phyloP scores from a whole-genome alignment of 2,888 invertebrate species.

The Chaitophorus viminalis region DNA sequence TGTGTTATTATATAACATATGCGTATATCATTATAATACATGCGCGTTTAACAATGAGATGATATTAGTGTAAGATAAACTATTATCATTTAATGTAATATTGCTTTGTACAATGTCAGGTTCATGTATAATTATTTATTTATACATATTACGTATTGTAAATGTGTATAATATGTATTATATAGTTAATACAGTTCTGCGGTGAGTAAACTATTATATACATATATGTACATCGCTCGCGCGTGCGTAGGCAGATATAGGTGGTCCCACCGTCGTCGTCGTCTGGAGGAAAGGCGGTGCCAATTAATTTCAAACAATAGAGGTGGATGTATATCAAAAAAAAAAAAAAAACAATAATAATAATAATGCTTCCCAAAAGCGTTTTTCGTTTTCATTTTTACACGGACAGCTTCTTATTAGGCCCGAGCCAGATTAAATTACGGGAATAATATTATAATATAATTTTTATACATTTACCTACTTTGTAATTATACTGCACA shows the following conservation, averaged over 20 bases:
- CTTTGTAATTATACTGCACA: too few species aligned
- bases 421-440: constrained; percentile 45
- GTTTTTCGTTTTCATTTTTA: neutral
- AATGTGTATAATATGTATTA: too few species aligned
- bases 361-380: constrained; percentile 39
- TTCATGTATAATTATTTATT: too few species aligned
- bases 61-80: neutral
- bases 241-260: constrained; percentile 3
- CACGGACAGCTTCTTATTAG: constrained; percentile 41
- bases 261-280: constrained; percentile 24
- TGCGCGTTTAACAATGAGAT: neutral
- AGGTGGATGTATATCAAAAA: neutral
- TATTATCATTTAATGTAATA: neutral
- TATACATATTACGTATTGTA: too few species aligned
- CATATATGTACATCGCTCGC: neutral
- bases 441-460: constrained; percentile 36
- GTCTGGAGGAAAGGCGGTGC: constrained; percentile 34
- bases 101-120: neutral
- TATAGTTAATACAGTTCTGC: neutral
- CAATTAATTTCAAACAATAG: constrained; percentile 55
- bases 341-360: constrained; percentile 27
- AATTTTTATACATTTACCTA: neutral
- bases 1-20: neutral
- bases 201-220: neutral
- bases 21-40: too few species aligned